These are phyloP conservation scores for Gavia stellata DNA, from an alignment of 2,113 vertebrate species.

Conservation along the genomic window DNA sequence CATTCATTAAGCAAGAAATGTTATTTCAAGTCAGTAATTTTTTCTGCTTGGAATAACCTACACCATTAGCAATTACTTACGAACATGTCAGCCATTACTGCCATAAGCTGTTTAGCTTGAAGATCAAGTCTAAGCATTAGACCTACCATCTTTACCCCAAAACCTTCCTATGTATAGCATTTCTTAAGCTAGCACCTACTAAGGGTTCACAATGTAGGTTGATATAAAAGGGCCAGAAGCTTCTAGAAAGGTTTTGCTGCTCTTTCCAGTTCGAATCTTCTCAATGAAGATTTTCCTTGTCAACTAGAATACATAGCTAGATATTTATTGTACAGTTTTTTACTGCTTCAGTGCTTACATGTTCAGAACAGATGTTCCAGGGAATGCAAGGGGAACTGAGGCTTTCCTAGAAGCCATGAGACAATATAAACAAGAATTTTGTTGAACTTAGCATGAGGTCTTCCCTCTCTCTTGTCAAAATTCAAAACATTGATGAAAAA, in stretches of 20 bases:
- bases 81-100: neutral
- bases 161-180: neutral
- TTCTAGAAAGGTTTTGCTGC: neutral
- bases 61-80: neutral
- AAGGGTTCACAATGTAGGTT: neutral
- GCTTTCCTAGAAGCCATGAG: neutral
- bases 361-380: neutral
- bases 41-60: neutral
- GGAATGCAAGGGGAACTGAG: neutral
- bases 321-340: neutral
- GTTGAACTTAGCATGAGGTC: neutral
- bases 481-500: neutral
- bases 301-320: neutral
- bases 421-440: neutral
- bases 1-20: slow-evolving; percentile 30
- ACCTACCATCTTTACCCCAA: neutral
- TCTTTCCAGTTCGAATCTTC: neutral
- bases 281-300: neutral
- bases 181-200: neutral
- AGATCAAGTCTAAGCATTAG: neutral
- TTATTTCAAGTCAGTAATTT: neutral
- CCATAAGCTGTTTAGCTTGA: neutral
- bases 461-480: neutral
- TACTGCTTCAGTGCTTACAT: neutral
- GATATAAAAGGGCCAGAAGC: neutral